Evolutionary conservation across 1,140 invertebrate species (phyloP), one percentile per base, ranked within the genome.

Genomic region (Drosophila paulistorum): DNA sequence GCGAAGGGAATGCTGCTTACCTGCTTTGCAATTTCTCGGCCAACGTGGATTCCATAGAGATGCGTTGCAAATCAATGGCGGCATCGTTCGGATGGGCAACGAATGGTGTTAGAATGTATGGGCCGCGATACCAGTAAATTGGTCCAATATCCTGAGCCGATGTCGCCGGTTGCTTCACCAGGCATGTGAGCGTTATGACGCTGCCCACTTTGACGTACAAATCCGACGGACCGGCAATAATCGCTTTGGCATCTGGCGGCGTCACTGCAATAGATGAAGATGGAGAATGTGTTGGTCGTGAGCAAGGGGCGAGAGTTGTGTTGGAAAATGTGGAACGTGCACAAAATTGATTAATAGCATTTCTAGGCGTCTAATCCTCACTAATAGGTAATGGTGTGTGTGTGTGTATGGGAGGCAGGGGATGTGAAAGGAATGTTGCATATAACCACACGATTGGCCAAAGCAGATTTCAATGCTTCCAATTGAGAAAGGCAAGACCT

Each of bases 141-240:
- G 96, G 96, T 51, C 96, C 96, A 76, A 97, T 93, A 91, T 96
- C 96, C 74, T 84, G 86, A 6, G 68, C 77, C 85, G 97, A 95
- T 84, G 96, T 96, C 26, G 96, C 95, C 71, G 96, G 96, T 91
- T 97, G 96, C 75, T 95, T 96, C 77, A 97, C 95, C 76, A 95
- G 94, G 92, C 97, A 97, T 33, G 95, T 96, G 62, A 97, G 93
- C 62, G 95, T 96, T 77, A 97, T 94, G 26, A 95, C 94, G 91
- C 96, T 97, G 67, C 96, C 97, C 58, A 95, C 96, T 93, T 97
- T 97, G 68, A 97, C 96, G 93, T 97, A 97, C 62, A 97, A 93
- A 87, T 97, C 96, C 63, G 95, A 92, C 48, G 95, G 95, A 41
- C 96, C 96, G 71, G 94, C 92, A 90, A 97, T 96, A 81, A 95